Percentiles rank a stretch among this genome's conserved stretches.
These are phyloP conservation scores for Cephus sareptanus DNA, from an alignment of 2,888 invertebrate genomes.

Conservation along the genomic window DNA sequence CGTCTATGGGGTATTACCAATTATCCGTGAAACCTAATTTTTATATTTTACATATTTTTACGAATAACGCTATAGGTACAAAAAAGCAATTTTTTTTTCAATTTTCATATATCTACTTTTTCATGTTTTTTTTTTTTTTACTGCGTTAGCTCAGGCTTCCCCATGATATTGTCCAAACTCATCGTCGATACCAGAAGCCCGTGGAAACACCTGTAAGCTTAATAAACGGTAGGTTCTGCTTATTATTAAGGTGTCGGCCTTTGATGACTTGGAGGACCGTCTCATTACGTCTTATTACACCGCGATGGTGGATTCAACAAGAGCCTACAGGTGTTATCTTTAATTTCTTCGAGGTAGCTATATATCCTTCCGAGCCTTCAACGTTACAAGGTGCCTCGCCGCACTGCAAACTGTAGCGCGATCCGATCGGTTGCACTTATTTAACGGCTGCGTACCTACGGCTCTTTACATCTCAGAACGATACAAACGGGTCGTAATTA, in stretches of 20 bases:
- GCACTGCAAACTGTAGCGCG: not conserved
- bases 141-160: not conserved
- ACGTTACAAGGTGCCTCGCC: not conserved
- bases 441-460: not conserved
- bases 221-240: slow-evolving; percentile 40
- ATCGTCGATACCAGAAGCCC: slow-evolving; percentile 4
- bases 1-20: not conserved
- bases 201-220: slow-evolving; percentile 45
- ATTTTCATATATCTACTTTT: not conserved
- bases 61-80: not conserved
- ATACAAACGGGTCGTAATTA: not conserved
- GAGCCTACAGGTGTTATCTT: slow-evolving; percentile 30
- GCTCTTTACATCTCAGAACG: not conserved
- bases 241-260: slow-evolving; percentile 30
- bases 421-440: not conserved
- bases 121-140: not conserved
- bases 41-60: not conserved
- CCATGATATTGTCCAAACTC: not conserved
- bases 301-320: not conserved
- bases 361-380: slow-evolving; percentile 20
- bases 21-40: not conserved
- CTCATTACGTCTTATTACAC: slow-evolving; percentile 29
- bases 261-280: slow-evolving; percentile 17
- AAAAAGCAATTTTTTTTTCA: not conserved
- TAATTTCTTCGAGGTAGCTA: slow-evolving; percentile 23